Evolutionary conservation across 2,888 invertebrate species (phyloP).

Genomic region (Patella depressa): DNA sequence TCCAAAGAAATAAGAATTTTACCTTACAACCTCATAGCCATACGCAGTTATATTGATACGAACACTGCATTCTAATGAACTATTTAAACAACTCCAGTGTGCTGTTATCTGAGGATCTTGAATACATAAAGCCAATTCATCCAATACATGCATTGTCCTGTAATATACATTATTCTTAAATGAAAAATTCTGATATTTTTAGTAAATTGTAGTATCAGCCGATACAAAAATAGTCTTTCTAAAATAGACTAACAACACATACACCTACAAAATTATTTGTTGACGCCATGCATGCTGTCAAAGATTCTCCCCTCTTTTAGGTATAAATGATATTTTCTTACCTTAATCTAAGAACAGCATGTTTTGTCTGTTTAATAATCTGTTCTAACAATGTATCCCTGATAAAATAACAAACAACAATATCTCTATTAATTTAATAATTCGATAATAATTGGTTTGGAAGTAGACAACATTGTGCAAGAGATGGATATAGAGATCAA

Average conservation of each 20-base stretch:
- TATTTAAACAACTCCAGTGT: slow-evolving; percentile 96
- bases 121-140: slow-evolving; percentile 91
- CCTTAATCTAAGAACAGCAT: slow-evolving; percentile 91
- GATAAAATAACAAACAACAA: slow-evolving; percentile 22
- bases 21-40: slow-evolving; percentile 72
- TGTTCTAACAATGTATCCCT: slow-evolving; percentile 93
- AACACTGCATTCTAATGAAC: slow-evolving; percentile 93
- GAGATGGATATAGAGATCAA: slow-evolving; percentile 30
- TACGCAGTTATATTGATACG: slow-evolving; percentile 86
- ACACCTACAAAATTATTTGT: too few relatives aligned
- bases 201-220: too few relatives aligned
- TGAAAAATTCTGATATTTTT: too few relatives aligned
- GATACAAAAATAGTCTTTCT: too few relatives aligned
- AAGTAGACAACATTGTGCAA: too few relatives aligned
- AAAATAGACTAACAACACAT: too few relatives aligned
- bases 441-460: too few relatives aligned
- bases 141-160: slow-evolving; percentile 89
- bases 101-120: slow-evolving; percentile 95
- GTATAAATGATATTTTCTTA: slow-evolving; percentile 32
- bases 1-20: slow-evolving; percentile 4
- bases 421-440: too few relatives aligned
- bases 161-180: background rate
- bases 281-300: too few relatives aligned
- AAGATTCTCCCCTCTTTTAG: too few relatives aligned
- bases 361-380: slow-evolving; percentile 95